phyloP scores from a whole-genome alignment of 37 sponge, comb jelly and placozoan genomes.

The Corticium candelabrum region DNA sequence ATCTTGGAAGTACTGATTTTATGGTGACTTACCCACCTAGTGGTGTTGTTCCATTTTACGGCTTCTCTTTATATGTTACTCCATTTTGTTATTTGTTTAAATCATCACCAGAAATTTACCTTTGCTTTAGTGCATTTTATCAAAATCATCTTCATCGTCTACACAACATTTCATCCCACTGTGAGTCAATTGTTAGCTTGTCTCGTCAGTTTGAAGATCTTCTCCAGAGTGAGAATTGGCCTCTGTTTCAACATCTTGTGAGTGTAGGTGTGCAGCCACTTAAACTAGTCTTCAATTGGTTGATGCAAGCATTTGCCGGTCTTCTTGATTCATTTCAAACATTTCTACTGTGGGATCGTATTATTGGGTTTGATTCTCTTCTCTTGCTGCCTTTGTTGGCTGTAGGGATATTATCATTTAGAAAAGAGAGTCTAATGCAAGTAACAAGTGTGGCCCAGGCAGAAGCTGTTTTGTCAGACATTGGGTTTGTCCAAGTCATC shows the following conservation, averaged over 20 bases:
- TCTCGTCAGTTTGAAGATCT: conserved; percentile 64
- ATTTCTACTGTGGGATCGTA: conserved; percentile 75
- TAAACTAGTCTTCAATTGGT: conserved; percentile 61
- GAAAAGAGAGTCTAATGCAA: conserved; percentile 59
- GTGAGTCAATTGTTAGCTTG: conserved; percentile 1
- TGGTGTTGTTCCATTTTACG: conserved; percentile 42
- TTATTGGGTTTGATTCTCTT: conserved; percentile 66
- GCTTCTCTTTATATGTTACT: conserved; percentile 30
- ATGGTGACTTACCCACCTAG: conserved; percentile 35
- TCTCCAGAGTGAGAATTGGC: conserved; percentile 48
- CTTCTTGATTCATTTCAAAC: conserved; percentile 56
- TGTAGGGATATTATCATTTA: conserved; percentile 62
- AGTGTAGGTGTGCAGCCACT: conserved; percentile 46
- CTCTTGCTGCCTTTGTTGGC: conserved; percentile 53
- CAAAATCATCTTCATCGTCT: conserved; percentile 19
- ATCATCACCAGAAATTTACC: conserved; percentile 12
- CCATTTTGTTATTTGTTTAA: conserved; percentile 33
- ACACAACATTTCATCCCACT: conserved; percentile 25
- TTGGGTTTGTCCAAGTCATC: conserved; percentile 43
- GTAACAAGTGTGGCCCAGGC: conserved; percentile 41
- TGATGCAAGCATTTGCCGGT: conserved; percentile 74
- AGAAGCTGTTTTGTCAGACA: conserved; percentile 59
- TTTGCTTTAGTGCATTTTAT: conserved; percentile 20
- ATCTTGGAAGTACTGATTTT: neutral
- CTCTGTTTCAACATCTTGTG: conserved; percentile 50